A percentile compares a stretch with the other conserved stretches of the same genome.
phyloP scores from a whole-genome alignment of 1,140 invertebrate species.

The Drosophila nigrodunni region DNA sequence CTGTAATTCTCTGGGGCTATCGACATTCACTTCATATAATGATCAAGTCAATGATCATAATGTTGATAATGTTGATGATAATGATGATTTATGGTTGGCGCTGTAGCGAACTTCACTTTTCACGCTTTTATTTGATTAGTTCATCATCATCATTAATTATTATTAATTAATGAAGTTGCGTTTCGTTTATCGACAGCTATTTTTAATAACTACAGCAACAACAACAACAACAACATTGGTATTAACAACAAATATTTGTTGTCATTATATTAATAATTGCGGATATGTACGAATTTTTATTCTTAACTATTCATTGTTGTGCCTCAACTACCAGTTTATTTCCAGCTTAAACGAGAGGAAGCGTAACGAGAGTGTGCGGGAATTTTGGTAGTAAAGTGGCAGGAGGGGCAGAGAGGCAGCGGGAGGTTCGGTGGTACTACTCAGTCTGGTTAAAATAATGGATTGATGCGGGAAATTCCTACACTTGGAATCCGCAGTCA shows the following conservation, averaged over 20 bases:
- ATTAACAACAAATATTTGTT: conserved; percentile 29
- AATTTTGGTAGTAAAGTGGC: too few species aligned
- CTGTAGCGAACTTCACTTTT: conserved; percentile 61
- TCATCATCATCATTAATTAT: conserved; percentile 81
- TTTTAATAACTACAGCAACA: conserved; percentile 37
- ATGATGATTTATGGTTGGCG: conserved; percentile 14
- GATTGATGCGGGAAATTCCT: conserved; percentile 19
- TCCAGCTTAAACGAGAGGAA: neutral
- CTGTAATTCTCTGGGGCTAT: conserved; percentile 6
- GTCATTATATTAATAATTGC: conserved; percentile 77
- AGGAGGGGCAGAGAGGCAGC: neutral
- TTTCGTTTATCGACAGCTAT: conserved; percentile 40
- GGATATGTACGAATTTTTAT: conserved; percentile 59
- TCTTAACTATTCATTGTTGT: conserved; percentile 42
- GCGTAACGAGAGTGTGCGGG: neutral
- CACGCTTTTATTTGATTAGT: conserved; percentile 80
- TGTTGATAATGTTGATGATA: neutral
- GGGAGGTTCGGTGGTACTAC: neutral
- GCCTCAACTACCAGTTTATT: conserved; percentile 5
- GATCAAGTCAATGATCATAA: neutral
- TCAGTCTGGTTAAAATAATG: conserved; percentile 11
- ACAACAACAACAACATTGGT: conserved; percentile 15
- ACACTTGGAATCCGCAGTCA: neutral
- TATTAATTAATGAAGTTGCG: conserved; percentile 69
- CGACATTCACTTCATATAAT: conserved; percentile 14